Evolutionary conservation across 2,113 vertebrate genomes (phyloP).

Genomic region (Forbesichthys papilliferus): DNA sequence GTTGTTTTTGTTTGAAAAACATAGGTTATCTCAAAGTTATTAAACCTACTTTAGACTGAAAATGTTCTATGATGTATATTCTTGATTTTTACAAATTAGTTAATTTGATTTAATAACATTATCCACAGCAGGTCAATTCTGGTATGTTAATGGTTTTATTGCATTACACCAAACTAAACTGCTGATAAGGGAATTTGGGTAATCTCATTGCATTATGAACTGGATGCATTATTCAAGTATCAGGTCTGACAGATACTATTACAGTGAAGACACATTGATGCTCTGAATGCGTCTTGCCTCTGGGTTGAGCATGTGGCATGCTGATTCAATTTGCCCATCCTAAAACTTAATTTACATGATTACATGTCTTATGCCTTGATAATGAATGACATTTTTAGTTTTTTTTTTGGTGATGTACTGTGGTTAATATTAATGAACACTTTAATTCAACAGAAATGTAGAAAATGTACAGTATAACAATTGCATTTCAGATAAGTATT

Average conservation of each 20-base stretch:
- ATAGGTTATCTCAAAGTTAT: too few species aligned
- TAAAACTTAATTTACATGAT: constrained; percentile 29
- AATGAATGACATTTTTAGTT: constrained; percentile 3
- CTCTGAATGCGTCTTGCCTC: constrained; percentile 31
- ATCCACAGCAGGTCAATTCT: constrained; percentile 35
- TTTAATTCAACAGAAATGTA: not conserved
- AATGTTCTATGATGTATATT: not conserved
- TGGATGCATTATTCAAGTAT: constrained; percentile 58
- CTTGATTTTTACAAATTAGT: not conserved
- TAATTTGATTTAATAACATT: constrained; percentile 33
- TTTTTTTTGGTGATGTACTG: not conserved
- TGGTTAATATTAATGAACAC: not conserved
- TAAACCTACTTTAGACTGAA: not conserved
- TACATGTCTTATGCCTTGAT: constrained; percentile 7
- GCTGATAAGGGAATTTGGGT: constrained; percentile 48
- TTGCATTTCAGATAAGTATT: too few species aligned
- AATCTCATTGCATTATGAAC: constrained; percentile 63
- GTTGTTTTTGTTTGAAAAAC: too few species aligned
- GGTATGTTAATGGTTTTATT: constrained; percentile 70
- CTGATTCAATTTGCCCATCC: constrained; percentile 32
- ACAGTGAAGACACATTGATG: constrained; percentile 46
- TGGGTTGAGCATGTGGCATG: constrained; percentile 24
- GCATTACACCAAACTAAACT: constrained; percentile 48
- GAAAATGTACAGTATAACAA: too few species aligned
- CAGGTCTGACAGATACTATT: constrained; percentile 45